Conservation (phyloP, 2,797 vertebrate species). For the Enteromius paludinosus region DNA sequence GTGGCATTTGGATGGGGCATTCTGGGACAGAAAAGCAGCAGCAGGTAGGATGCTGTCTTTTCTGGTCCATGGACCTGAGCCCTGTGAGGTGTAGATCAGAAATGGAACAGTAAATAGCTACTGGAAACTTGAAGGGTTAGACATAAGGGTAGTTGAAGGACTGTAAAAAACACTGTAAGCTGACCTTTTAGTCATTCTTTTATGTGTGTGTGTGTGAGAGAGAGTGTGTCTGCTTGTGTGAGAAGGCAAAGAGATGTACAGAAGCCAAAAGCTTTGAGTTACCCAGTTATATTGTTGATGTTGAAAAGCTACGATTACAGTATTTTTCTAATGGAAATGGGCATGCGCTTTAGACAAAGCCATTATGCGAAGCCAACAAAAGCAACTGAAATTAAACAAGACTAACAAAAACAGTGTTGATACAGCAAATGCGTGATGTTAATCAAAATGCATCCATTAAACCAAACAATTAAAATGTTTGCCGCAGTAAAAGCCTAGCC, state of each 20-base stretch:
- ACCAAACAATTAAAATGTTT: conserved; percentile 31
- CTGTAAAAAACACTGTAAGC: neutral
- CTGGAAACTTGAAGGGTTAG: conserved; percentile 18
- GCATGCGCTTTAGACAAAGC: conserved; percentile 2
- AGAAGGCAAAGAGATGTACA: neutral
- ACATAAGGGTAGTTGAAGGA: conserved; percentile 28
- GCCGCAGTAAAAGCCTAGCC: conserved; percentile 19
- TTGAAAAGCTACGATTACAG: conserved; percentile 8
- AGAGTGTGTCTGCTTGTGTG: neutral
- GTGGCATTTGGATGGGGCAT: conserved; percentile 66
- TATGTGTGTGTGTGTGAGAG: neutral
- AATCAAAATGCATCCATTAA: conserved; percentile 32
- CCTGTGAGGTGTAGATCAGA: neutral
- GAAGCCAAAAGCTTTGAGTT: neutral
- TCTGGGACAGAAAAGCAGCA: conserved; percentile 70
- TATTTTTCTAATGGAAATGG: conserved; percentile 20
- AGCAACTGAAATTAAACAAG: conserved; percentile 24
- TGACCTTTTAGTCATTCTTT: neutral
- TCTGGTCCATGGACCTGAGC: neutral
- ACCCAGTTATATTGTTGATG: neutral
- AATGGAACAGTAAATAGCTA: neutral
- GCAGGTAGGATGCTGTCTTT: conserved; percentile 22
- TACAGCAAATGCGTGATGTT: conserved; percentile 12
- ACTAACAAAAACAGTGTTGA: neutral
- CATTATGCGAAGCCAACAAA: conserved; percentile 27